A percentile compares a stretch with the other conserved stretches of the same genome.
These are phyloP conservation scores for Tenthredo notha DNA, from an alignment of 2,888 invertebrate genomes.

Conservation along the genomic window DNA sequence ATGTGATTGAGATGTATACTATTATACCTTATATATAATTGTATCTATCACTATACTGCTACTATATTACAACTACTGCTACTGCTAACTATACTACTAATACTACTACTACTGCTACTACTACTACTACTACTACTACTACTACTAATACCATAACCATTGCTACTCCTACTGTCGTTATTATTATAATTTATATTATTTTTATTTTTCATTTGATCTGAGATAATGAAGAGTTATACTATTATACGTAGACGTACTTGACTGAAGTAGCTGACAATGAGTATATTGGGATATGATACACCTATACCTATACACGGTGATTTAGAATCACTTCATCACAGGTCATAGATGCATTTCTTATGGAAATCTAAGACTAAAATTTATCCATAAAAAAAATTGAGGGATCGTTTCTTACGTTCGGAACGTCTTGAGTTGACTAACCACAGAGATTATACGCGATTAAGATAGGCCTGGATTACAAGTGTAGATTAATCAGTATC, in stretches of 20 bases:
- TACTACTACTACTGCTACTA: conserved; percentile 1
- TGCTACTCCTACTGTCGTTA: conserved; percentile 30
- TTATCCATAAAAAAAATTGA: no score
- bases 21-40: neutral
- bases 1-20: conserved; percentile 5
- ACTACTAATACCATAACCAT: conserved; percentile 1
- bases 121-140: neutral
- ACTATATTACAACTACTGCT: conserved; percentile 35
- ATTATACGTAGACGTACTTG: conserved; percentile 1
- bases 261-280: conserved; percentile 28
- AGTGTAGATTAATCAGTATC: no score
- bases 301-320: neutral
- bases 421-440: no score
- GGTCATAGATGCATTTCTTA: no score
- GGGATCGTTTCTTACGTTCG: no score
- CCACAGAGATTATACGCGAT: no score
- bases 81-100: conserved; percentile 29
- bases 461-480: no score
- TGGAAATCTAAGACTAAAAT: no score
- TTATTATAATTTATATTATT: neutral
- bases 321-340: no score
- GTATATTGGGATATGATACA: conserved; percentile 16
- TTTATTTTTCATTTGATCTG: neutral
- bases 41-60: neutral
- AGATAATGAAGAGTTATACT: neutral